Percentiles rank a stretch among this genome's conserved stretches.
These are phyloP conservation scores for Sebastolobus alascanus DNA, from an alignment of 2,797 vertebrate species.

Conservation along the genomic window DNA sequence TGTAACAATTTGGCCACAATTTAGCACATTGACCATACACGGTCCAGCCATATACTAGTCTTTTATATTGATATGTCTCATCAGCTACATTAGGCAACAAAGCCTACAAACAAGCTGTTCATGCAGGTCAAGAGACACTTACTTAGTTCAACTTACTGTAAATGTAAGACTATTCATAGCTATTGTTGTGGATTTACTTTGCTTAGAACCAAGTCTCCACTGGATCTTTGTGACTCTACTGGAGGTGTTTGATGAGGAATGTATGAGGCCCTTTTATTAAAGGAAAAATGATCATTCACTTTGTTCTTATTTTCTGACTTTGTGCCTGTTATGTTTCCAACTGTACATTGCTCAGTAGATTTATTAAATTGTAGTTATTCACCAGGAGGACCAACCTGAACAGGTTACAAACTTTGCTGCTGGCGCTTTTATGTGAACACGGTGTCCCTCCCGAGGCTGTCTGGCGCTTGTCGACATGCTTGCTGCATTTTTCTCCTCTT, in stretches of 20 bases:
- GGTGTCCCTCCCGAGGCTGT: conserved; percentile 39
- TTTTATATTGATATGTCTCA: background rate
- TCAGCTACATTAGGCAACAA: background rate
- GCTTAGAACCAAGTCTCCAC: background rate
- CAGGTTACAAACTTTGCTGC: conserved; percentile 35
- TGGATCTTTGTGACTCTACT: background rate
- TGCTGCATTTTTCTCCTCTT: conserved; percentile 64
- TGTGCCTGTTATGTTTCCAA: background rate
- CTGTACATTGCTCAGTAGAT: background rate
- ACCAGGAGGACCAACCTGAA: conserved; percentile 6
- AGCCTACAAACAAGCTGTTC: background rate
- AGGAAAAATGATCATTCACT: background rate
- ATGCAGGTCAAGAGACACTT: background rate
- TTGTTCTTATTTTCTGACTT: background rate
- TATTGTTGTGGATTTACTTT: background rate
- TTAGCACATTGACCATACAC: background rate
- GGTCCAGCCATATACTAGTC: background rate
- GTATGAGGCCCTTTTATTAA: background rate
- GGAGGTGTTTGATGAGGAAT: background rate
- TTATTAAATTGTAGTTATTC: background rate
- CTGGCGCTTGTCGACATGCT: conserved; percentile 31
- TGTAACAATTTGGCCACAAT: background rate
- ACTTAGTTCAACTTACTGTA: background rate
- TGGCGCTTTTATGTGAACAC: background rate
- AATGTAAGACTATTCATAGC: background rate